Evolutionary conservation across 2,888 invertebrate genomes (phyloP).

Genomic region (Silvanus unidentatus): DNA sequence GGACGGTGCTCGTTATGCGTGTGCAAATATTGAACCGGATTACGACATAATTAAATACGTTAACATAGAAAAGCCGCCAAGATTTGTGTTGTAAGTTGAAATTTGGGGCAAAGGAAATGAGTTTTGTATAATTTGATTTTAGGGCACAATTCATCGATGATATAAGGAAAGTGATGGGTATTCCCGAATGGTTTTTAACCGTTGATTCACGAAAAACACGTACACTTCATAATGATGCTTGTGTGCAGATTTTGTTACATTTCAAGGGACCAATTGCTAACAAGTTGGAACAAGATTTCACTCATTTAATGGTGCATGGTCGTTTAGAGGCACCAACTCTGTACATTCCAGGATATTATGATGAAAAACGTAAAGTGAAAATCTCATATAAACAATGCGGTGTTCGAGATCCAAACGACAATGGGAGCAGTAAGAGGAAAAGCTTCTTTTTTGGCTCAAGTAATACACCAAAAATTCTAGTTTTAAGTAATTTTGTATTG

Average conservation of each 20-base stretch:
- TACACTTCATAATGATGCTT: conserved; percentile 68
- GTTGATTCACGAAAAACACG: conserved; percentile 78
- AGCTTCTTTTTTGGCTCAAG: background rate
- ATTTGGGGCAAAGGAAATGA: too few species aligned
- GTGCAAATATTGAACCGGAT: conserved; percentile 87
- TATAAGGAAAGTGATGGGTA: conserved; percentile 72
- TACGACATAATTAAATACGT: conserved; percentile 85
- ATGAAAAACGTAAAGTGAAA: conserved; percentile 63
- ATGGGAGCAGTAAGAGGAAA: conserved; percentile 40
- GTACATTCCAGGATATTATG: conserved; percentile 69
- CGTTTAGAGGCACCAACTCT: conserved; percentile 69
- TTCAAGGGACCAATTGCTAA: conserved; percentile 79
- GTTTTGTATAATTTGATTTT: conserved; percentile 22
- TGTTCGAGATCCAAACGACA: conserved; percentile 68
- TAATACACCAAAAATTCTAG: too few species aligned
- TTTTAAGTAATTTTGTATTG: background rate
- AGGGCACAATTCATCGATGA: conserved; percentile 82
- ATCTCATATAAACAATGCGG: conserved; percentile 73
- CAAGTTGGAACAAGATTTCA: conserved; percentile 74
- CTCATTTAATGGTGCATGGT: conserved; percentile 66
- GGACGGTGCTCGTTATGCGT: conserved; percentile 69
- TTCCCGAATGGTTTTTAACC: conserved; percentile 85
- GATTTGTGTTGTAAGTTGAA: conserved; percentile 76
- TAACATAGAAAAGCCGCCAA: conserved; percentile 78
- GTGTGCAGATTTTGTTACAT: conserved; percentile 80